Evolutionary conservation across 2,888 invertebrate species (phyloP).

Genomic region (Lasioglossum figueresi): DNA sequence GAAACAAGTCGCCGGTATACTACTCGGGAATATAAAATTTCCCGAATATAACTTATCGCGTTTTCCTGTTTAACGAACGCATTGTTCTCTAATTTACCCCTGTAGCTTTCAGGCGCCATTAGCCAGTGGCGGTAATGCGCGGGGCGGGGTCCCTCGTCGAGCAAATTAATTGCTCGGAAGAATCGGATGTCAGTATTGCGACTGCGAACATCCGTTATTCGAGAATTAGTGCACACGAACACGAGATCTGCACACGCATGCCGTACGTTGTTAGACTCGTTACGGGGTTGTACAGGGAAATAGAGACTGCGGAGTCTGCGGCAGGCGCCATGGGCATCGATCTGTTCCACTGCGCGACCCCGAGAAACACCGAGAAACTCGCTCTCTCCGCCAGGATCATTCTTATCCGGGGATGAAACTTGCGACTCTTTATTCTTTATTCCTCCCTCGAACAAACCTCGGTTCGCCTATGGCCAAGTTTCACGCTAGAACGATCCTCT

Average conservation of each 20-base stretch:
- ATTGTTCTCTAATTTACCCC: not conserved
- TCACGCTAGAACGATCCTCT: not conserved
- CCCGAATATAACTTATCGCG: not conserved
- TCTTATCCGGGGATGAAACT: constrained; percentile 32
- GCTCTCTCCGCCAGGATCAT: constrained; percentile 22
- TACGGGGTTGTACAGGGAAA: constrained; percentile 63
- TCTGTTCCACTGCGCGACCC: constrained; percentile 73
- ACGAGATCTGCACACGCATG: not conserved
- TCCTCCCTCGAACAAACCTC: not conserved
- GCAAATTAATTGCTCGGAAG: constrained; percentile 22
- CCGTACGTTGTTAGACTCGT: constrained; percentile 65
- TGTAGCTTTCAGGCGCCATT: not conserved
- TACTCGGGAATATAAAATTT: not conserved
- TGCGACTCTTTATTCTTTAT: not conserved
- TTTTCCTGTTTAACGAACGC: not conserved
- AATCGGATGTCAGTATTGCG: not conserved
- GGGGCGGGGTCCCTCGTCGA: not conserved
- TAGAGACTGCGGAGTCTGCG: constrained; percentile 80
- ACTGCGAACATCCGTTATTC: not conserved
- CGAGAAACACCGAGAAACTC: constrained; percentile 38
- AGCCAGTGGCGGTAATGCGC: not conserved
- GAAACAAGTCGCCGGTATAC: not conserved
- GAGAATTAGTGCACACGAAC: not conserved
- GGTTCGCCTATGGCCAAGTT: not conserved
- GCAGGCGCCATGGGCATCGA: constrained; percentile 82